Conservation (phyloP, 2,113 vertebrate genomes). For the Cryptotis parvus region DNA sequence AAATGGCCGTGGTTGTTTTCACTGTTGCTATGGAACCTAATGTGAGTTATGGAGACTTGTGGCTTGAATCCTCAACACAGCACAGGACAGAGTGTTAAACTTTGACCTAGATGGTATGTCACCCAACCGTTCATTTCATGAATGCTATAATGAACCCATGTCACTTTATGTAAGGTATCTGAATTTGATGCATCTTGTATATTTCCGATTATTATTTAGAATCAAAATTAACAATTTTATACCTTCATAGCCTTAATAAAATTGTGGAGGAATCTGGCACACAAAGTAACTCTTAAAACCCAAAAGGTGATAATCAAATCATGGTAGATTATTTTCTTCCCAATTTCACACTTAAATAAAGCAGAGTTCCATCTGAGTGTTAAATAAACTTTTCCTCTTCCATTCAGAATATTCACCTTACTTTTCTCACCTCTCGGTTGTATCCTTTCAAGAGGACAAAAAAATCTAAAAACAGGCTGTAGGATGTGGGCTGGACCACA, state of each 20-base stretch:
- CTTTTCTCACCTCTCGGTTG: conserved; percentile 50
- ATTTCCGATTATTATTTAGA: neutral
- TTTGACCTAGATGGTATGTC: no score
- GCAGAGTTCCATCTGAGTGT: conserved; percentile 37
- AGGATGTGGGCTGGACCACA: neutral
- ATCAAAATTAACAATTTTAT: neutral
- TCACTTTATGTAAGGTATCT: neutral
- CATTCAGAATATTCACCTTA: conserved; percentile 67
- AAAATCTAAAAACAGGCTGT: conserved; percentile 66
- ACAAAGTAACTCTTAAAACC: conserved; percentile 34
- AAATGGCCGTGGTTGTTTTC: neutral
- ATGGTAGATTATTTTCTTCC: conserved; percentile 42
- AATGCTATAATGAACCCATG: neutral
- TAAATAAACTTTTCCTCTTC: conserved; percentile 58
- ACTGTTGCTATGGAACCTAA: neutral
- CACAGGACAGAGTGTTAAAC: neutral
- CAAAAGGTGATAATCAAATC: neutral
- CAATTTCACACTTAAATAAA: conserved; percentile 49
- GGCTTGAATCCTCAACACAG: neutral
- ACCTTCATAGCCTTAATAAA: neutral
- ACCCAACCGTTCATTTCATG: neutral
- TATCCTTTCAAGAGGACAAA: conserved; percentile 20
- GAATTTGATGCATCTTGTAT: neutral
- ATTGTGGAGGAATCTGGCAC: neutral
- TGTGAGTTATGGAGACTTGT: neutral